These are phyloP conservation scores for Rhea pennata DNA, from an alignment of 2,113 vertebrate genomes.

Conservation along the genomic window DNA sequence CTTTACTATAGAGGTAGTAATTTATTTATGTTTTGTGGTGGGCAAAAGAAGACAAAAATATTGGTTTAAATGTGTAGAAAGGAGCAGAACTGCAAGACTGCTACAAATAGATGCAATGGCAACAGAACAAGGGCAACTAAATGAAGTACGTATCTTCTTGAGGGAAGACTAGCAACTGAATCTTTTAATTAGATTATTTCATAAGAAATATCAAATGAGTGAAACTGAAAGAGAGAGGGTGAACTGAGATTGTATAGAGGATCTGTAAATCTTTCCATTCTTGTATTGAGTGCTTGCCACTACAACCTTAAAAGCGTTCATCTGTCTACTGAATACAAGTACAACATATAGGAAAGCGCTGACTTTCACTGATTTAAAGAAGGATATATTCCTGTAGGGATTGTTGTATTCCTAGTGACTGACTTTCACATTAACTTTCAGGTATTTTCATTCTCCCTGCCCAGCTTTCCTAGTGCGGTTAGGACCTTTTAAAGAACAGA, in stretches of 20 bases:
- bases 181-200: neutral
- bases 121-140: neutral
- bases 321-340: neutral
- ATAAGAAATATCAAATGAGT: neutral
- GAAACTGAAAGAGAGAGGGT: neutral
- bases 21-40: neutral
- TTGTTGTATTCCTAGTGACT: neutral
- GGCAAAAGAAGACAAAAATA: neutral
- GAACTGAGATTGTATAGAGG: neutral
- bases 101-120: neutral
- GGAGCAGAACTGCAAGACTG: neutral
- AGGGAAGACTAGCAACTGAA: neutral
- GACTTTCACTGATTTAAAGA: neutral
- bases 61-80: neutral
- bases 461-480: neutral
- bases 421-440: neutral
- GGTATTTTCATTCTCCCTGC: neutral
- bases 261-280: neutral
- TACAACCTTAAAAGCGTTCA: neutral
- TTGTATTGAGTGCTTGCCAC: neutral
- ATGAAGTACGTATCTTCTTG: neutral
- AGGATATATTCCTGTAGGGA: neutral
- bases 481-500: constrained; percentile 16
- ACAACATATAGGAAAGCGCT: neutral
- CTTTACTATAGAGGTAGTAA: neutral